Evolutionary conservation across 2,797 vertebrate species (phyloP), one percentile per base, ranked within the genome.

Genomic region (Tapera naevia): DNA sequence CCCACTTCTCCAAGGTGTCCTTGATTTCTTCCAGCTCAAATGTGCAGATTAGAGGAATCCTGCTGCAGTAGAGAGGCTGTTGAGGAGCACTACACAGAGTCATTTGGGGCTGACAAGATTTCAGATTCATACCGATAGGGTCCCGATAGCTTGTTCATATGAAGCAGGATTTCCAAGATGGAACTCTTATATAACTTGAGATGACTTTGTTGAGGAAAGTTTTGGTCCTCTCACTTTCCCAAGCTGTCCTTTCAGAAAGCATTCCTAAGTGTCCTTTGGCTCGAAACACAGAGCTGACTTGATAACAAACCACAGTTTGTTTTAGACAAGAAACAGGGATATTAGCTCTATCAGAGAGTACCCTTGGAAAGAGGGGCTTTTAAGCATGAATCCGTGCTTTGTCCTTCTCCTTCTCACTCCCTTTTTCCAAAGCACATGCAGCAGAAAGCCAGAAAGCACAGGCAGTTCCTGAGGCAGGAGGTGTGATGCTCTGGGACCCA

Each of bases 91-190:
- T 72, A 45, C 39, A 11, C 56, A 19, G 41, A 6, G 39, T 27
- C 21, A 6, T 5, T 45, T 57, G 72, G 48, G 54, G 43, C 92
- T 86, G 74, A 62, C 25, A 23, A 27, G 53, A 22, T 71, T 72
- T 39, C 50, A 35, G 35, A 58, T 67, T 64, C 41, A 10, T 56
- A n/a, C 65, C 25, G 23, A 48, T 66, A 33, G 28, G 10, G 60
- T 88, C 66, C 80, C 0, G 0, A 17, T 18, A 80, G 37, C 46
- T 64, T 15, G 0, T 51, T 71, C 65, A 4, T 41, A 0, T 3
- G n/a, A 25, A 53, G 46, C 0, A 2, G 15, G 18, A 16, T 80
- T 80, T 86, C 79, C 41, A 54, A n/a, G 69, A 58, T 32, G 48
- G 58, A 83, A 54, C 35, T 78, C 53, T 91, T 94, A 17, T 3